Conservation (phyloP, 2,113 vertebrate species). For the Ovibos moschatus region DNA sequence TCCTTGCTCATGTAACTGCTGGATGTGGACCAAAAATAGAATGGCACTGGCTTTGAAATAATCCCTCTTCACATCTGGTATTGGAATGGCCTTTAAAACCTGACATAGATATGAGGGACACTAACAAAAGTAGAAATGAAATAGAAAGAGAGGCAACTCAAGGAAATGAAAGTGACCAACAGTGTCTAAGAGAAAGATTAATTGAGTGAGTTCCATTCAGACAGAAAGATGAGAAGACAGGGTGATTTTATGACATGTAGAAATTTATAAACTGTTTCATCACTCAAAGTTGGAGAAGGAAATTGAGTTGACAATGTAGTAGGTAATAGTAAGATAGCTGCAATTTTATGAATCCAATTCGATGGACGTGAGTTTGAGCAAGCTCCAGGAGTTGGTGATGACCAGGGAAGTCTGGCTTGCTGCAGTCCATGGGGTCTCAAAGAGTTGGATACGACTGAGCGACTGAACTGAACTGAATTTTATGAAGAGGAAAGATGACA, state of each 20-base stretch:
- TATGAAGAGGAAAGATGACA: background rate
- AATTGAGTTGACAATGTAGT: background rate
- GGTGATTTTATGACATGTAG: background rate
- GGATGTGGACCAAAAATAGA: background rate
- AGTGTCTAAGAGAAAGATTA: background rate
- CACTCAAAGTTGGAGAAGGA: background rate
- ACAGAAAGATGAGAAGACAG: background rate
- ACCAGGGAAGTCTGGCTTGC: background rate
- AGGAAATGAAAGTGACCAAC: background rate
- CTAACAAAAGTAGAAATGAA: background rate
- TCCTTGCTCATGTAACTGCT: fast-evolving
- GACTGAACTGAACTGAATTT: background rate
- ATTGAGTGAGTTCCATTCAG: background rate
- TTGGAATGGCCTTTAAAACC: background rate
- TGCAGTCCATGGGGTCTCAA: background rate
- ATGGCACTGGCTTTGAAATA: background rate
- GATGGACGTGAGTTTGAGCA: background rate
- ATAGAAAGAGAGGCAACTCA: background rate
- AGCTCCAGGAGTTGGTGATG: background rate
- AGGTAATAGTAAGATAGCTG: background rate
- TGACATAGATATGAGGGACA: background rate
- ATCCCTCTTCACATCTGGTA: background rate
- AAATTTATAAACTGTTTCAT: background rate
- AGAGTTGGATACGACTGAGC: background rate
- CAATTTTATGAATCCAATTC: background rate